Conservation (phyloP, 1,140 invertebrate species). For the Ridgeia piscesae region DNA sequence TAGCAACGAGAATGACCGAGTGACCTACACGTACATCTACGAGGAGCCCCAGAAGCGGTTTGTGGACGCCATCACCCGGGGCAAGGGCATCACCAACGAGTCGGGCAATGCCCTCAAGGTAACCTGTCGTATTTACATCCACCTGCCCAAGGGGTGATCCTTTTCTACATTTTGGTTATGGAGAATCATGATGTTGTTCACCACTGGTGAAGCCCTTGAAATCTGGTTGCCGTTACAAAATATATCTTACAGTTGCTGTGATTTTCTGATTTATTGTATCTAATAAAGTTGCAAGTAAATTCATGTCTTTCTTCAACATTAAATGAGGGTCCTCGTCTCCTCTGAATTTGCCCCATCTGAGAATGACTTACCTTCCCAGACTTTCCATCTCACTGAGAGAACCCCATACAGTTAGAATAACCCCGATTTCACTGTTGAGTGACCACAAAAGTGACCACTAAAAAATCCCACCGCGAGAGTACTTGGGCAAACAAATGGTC, state of each 20-base stretch:
- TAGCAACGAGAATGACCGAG: background rate
- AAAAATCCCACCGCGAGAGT: no score
- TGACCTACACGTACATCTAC: conserved; percentile 9
- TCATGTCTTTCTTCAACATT: no score
- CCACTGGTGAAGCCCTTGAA: background rate
- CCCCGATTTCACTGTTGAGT: background rate
- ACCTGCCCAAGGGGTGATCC: no score
- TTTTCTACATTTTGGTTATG: background rate
- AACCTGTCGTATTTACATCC: background rate
- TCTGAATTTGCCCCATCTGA: no score
- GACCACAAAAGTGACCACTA: background rate
- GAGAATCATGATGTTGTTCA: no score
- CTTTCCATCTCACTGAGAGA: no score
- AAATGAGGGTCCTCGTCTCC: no score
- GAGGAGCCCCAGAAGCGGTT: conserved; percentile 10
- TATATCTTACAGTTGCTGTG: background rate
- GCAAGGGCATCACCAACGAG: conserved; percentile 2
- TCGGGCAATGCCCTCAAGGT: conserved; percentile 14
- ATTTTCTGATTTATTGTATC: background rate
- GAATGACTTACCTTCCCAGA: no score
- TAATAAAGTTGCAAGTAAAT: background rate
- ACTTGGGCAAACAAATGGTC: background rate
- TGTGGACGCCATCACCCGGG: background rate
- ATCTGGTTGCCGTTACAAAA: background rate
- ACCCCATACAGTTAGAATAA: background rate